Base-by-base conservation (phyloP, 2,888 invertebrate species). In the Netelia melanura region DNA sequence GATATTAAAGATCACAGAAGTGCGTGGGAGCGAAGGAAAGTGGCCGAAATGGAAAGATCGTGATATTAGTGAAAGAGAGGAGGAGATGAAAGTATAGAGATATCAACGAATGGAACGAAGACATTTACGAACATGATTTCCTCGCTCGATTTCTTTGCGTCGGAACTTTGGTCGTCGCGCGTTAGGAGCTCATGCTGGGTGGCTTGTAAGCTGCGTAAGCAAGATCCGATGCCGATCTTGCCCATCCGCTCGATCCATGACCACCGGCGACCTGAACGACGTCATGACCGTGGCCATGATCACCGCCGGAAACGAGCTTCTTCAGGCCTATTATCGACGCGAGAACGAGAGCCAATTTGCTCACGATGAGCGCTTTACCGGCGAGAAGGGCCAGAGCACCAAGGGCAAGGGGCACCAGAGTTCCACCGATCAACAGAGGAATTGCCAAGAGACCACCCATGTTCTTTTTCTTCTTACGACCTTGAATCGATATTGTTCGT, bases 291-390 rank as follows among this genome's bases (percentile, higher is more conserved):
- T 96, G 95, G 9, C 93, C 92, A 6, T 94, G 93, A 6, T 96
- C 95, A 48, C 95, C 95, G 2, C 96, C 95, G 25, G 96, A 96
- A 65, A 97, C 94, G 44, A 98, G 95, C 91, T 98, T 98, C 95
- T 97, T 98, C 93, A 98, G 94, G 2, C 97, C 98, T 88, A 98
- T 97, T 89, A 98, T 97, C 88, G 96, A 97, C 83, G 98, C 97
- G 71, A 98, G 94, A 0, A 97, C 97, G 76, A 98, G 94, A 0
- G 98, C 98, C 88, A 98, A 94, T 92, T 98, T 98, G 87, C 97
- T 97, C 68, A 98, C 97, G 89, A 98, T 97, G 86, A 98, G 94
- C 61, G 98, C 98, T 93, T 98, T 98, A 88, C 98, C 98, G 62
- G 98, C 97, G 78, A 98, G 93, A 72, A 98, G 95, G 23, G 97